Evolutionary conservation across 2,797 vertebrate species (phyloP).

Genomic region (Hydrophis major): DNA sequence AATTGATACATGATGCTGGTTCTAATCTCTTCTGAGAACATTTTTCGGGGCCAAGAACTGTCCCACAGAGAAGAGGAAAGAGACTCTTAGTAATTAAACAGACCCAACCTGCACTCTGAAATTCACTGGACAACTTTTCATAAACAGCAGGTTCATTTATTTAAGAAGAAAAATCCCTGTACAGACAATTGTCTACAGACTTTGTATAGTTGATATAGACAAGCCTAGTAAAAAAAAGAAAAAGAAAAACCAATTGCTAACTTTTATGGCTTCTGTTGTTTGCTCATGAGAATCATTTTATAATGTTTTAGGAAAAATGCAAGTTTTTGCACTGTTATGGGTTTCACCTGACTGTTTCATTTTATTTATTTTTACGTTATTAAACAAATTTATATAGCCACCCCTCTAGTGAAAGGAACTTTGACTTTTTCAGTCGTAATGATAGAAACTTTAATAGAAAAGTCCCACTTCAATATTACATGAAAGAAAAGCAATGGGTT

Average conservation of each 20-base stretch:
- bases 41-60: constrained; percentile 66
- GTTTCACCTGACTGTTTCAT: not conserved
- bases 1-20: constrained; percentile 69
- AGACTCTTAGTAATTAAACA: constrained; percentile 54
- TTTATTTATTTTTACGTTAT: not conserved
- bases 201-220: constrained; percentile 74
- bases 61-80: constrained; percentile 64
- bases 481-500: not conserved
- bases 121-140: constrained; percentile 65
- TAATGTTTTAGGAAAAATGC: constrained; percentile 26
- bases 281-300: constrained; percentile 55
- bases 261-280: constrained; percentile 70
- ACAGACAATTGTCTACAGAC: constrained; percentile 73
- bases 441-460: not conserved
- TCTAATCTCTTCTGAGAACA: constrained; percentile 45
- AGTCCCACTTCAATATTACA: not conserved
- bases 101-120: constrained; percentile 62
- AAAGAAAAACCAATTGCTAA: constrained; percentile 53
- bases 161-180: constrained; percentile 81
- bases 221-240: constrained; percentile 64
- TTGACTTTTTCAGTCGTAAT: not conserved
- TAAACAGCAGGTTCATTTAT: constrained; percentile 75
- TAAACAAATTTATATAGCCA: not conserved
- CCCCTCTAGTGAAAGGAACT: not conserved
- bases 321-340: not conserved